These are phyloP conservation scores for Muscidifurax raptorellus DNA, from an alignment of 1,140 invertebrate genomes.

Conservation along the genomic window DNA sequence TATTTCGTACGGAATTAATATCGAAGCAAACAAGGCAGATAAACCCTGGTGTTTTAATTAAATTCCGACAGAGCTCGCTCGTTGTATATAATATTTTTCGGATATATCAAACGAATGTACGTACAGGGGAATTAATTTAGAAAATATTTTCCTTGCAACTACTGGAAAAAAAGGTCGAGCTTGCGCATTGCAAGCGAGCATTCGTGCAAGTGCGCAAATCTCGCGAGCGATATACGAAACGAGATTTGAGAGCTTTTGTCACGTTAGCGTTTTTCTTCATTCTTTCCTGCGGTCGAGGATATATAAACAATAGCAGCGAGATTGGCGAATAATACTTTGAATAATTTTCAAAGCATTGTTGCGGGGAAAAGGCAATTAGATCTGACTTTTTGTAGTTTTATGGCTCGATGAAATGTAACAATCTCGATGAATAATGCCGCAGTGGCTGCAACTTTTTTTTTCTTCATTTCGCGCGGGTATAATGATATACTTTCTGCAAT, in stretches of 20 bases:
- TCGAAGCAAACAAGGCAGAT: not conserved
- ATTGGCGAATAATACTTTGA: not conserved
- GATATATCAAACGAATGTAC: not conserved
- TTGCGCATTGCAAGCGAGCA: not conserved
- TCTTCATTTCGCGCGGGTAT: not conserved
- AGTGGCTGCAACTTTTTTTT: not conserved
- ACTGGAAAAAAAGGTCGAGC: not conserved
- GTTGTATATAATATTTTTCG: not conserved
- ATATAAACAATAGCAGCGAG: not conserved
- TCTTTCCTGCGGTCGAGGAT: not conserved
- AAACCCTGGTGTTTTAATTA: not conserved
- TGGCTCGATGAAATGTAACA: not conserved
- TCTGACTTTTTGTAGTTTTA: not conserved
- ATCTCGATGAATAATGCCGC: constrained; percentile 14
- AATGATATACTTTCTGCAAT: not conserved
- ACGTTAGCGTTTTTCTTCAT: not conserved
- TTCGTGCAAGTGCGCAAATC: not conserved
- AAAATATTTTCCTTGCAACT: not conserved
- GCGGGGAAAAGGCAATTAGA: not conserved
- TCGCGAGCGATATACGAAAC: not conserved
- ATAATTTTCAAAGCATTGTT: not conserved
- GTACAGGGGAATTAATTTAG: not conserved
- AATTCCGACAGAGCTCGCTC: not conserved
- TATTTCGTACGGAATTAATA: no score
- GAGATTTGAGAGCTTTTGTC: not conserved